phyloP scores from a whole-genome alignment of 2,797 vertebrate species.

The Neosalanx taihuensis region DNA sequence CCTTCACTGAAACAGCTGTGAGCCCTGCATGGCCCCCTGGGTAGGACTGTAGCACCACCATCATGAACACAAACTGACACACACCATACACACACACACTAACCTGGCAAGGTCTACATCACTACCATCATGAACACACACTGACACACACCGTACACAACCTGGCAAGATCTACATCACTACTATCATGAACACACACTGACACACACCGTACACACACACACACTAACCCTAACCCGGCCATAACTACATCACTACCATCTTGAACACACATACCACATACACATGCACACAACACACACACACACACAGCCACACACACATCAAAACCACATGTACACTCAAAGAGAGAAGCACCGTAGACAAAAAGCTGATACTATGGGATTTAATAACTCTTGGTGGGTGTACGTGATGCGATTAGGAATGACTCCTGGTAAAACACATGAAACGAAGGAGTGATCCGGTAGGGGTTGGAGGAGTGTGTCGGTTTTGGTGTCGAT shows the following conservation, averaged over 20 bases:
- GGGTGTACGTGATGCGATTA: not conserved
- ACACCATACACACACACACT: not conserved
- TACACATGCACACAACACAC: slow-evolving; percentile 2
- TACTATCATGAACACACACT: slow-evolving; percentile 4
- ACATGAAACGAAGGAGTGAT: not conserved
- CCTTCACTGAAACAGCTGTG: slow-evolving; percentile 5
- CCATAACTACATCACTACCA: too few relatives aligned
- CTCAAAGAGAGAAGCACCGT: not conserved
- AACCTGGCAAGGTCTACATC: not conserved
- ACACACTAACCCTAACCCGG: not conserved
- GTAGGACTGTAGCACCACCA: slow-evolving; percentile 29
- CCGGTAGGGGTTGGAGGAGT: not conserved
- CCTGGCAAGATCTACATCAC: not conserved
- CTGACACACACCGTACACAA: not conserved
- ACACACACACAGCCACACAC: not conserved
- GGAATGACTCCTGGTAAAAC: not conserved
- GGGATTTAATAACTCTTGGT: not conserved
- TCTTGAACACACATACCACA: slow-evolving; percentile 1
- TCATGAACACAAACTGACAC: slow-evolving; percentile 4
- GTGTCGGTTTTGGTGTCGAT: not conserved
- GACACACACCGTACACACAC: not conserved
- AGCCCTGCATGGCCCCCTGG: slow-evolving; percentile 23
- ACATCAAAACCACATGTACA: not conserved
- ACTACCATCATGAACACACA: slow-evolving; percentile 2
- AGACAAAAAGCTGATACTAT: not conserved